Evolutionary conservation across 2,888 invertebrate genomes (phyloP), one percentile per base, ranked within the genome.

Genomic region (Pyralis farinalis): DNA sequence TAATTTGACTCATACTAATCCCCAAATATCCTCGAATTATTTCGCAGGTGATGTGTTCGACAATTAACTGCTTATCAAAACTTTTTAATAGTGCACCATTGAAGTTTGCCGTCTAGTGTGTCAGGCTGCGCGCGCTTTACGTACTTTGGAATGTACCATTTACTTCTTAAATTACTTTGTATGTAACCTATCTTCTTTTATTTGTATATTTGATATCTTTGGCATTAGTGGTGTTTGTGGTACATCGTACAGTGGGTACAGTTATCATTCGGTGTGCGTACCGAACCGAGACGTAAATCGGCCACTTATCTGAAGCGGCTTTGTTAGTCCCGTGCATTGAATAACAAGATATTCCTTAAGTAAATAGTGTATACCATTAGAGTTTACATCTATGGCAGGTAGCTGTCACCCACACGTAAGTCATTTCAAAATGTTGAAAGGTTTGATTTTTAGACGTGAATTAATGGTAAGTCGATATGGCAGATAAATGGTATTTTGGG

Each of bases 291-390:
- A 62, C 68, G 73, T 63, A 67, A 77, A 77, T 78, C 78, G 67
- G 62, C 46, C 63, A 64, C 62, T 63, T 78, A 83, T 85, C 79
- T 71, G 49, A 46, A 66, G 16, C 63, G 63, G 74, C 82, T 72
- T 86, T 85, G 86, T 86, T 86, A 86, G 77, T 61, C 72, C 58
- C 86, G 85, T 79, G 86, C 63, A 47, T 63, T 51, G 86, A 81
- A 85, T 88, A 84, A 72, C 74, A 81, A 82, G 68, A 79, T 25
- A 8, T 25, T n/a, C 25, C 25, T 25, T 25, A 25, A 8, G 25
- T 8, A 25, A 25, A 25, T 25, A 25, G n/a, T 25, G 25, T 25
- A n/a, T 25, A 25, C 25, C 25, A 25, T 25, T 25, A 25, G 25
- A 7, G 3, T 25, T n/a, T 4, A 16, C 25, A 25, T 25, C 3